Conservation (phyloP, 2,888 invertebrate genomes). For the Erebia epiphron region DNA sequence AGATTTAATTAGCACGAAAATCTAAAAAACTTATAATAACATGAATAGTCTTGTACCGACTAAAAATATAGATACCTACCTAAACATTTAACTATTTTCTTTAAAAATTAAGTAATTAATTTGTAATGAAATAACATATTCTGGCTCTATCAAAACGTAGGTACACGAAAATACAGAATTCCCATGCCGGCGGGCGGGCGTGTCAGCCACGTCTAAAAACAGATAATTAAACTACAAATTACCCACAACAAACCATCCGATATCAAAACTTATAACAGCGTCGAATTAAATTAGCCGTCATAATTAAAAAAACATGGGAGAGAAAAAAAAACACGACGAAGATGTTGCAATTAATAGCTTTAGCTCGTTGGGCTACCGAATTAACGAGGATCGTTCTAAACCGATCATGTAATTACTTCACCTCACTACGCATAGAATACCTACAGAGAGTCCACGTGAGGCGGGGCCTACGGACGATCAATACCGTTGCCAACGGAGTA, state of each 20-base stretch:
- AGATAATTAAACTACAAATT: constrained; percentile 32
- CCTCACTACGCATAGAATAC: constrained; percentile 59
- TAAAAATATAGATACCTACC: no score
- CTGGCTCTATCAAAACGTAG: neutral
- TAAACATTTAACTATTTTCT: neutral
- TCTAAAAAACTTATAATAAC: no score
- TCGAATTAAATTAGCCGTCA: constrained; percentile 43
- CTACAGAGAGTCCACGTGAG: constrained; percentile 52
- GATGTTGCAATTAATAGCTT: constrained; percentile 71
- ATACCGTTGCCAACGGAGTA: constrained; percentile 52
- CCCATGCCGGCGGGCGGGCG: constrained; percentile 15
- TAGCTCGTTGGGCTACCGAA: constrained; percentile 76
- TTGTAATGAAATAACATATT: neutral
- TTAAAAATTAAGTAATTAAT: neutral
- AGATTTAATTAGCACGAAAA: no score
- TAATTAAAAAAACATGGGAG: constrained; percentile 55
- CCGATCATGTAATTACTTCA: constrained; percentile 73
- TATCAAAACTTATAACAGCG: constrained; percentile 43
- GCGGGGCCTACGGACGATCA: constrained; percentile 59
- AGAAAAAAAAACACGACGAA: constrained; percentile 59
- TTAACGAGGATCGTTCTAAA: constrained; percentile 67
- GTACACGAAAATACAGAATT: constrained; percentile 2
- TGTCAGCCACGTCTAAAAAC: constrained; percentile 17
- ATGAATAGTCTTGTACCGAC: no score
- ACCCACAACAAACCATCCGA: constrained; percentile 34